A percentile compares a stretch with the other conserved stretches of the same genome.
These are phyloP conservation scores for Camponotus floridanus DNA, from an alignment of 1,140 invertebrate genomes.

Conservation along the genomic window DNA sequence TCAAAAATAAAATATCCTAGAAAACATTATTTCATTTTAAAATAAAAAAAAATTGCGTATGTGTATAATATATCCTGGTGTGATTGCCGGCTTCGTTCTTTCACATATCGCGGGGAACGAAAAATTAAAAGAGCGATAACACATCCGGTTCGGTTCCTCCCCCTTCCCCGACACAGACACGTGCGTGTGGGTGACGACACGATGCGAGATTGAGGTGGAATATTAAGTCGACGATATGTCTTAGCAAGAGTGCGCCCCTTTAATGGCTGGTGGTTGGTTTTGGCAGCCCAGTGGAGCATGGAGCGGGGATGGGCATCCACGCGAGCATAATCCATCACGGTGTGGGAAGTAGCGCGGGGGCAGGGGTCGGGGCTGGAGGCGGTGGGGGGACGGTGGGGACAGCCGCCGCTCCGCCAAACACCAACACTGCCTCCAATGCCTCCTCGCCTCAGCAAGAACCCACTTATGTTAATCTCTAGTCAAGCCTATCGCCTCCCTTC, in stretches of 20 bases:
- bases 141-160: not conserved
- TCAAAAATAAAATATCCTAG: not conserved
- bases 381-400: constrained; percentile 86
- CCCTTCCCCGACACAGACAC: not conserved
- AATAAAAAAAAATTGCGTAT: not conserved
- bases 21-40: not conserved
- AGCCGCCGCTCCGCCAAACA: constrained; percentile 85
- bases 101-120: not conserved
- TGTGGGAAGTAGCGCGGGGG: constrained; percentile 88
- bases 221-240: constrained; percentile 73
- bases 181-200: constrained; percentile 84
- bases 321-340: constrained; percentile 88
- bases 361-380: constrained; percentile 88
- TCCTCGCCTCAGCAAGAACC: constrained; percentile 94
- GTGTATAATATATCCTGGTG: not conserved
- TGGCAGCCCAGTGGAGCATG: constrained; percentile 87
- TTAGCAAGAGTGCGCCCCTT: constrained; percentile 83
- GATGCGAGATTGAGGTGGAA: constrained; percentile 75
- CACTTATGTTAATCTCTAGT: constrained; percentile 97
- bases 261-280: constrained; percentile 87
- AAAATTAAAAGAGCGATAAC: not conserved
- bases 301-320: constrained; percentile 87
- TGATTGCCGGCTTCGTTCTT: constrained; percentile 17
- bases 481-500: constrained; percentile 90
- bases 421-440: constrained; percentile 88